Base-by-base conservation (phyloP, 2,113 vertebrate species). In the Donacobius atricapilla region DNA sequence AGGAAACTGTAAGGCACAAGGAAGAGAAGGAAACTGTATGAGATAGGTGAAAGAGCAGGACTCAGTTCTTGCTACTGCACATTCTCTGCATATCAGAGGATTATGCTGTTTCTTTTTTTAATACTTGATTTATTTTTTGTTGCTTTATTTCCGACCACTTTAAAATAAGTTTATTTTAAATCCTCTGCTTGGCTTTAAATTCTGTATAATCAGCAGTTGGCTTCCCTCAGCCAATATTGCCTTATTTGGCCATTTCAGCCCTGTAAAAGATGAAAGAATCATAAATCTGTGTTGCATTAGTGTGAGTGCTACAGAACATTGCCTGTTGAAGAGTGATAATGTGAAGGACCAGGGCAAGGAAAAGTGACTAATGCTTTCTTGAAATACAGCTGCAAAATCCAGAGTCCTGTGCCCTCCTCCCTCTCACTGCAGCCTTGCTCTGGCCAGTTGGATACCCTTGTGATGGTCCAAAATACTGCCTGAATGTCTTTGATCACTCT, bases 91-190 rank as follows among this genome's bases (percentile, higher is more conserved):
- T 89, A 75, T 84, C 35, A 53, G 69, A 78, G 69, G 61, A 68
- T 89, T 87, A 30, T 39, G 35, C 14, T 72, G 50, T 82, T 85
- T 85, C 23, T 70, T 66, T 81, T 73, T 70, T 69, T 31, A 73
- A 75, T 64, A 35, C 28, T 75, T 95, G 84, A 89, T 96, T 95
- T 91, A 91, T 91, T 82, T 40, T 94, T 91, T 95, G 91, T 94
- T 95, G 57, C 40, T 87, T 87, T 44, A 33, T 88, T 96, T 94
- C 65, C 3, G 5, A 65, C 81, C 35, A 33, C 80, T 94, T 96
- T 56, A 70, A 83, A 95, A 89, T 91, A 22, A 40, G 54, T 95
- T 87, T 91, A 64, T 71, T 84, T 89, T 61, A 87, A 79, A 57
- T 79, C 15, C n/a, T 75, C 31, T 54, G 31, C 44, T 91, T 72